Evolutionary conservation across 2,797 vertebrate genomes (phyloP), one percentile per base, ranked within the genome.

Genomic region (Brachyalestes nurse): DNA sequence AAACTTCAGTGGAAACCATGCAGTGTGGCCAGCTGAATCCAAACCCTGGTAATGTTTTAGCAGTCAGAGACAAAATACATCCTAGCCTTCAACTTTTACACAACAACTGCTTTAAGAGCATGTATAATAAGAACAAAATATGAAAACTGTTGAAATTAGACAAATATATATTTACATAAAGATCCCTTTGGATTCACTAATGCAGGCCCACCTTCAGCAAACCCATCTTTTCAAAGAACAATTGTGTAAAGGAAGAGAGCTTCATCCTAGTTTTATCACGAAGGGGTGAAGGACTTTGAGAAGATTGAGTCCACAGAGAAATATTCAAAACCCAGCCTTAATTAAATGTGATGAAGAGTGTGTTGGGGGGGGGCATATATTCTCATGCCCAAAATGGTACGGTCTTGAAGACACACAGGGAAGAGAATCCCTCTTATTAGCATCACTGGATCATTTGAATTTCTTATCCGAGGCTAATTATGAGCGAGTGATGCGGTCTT

Each of bases 381-480:
- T 80, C 76, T 14, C 23, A 60, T 60, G 78, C 51, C 64, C 40
- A 25, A 80, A 72, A 72, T 72, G 72, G 64, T 67, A 70, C 70
- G 72, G 79, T 78, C 42, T 47, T 42, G 66, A 55, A 72, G 81
- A 83, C 61, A 64, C 69, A 65, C 74, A 72, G 77, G 47, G 66
- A 81, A 69, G 47, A 64, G 65, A 64, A 55, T 74, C 42, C 61
- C 34, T 49, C 64, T 83, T 74, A 85, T 84, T 79, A 83, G 77
- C 79, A 74, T 81, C 66, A 78, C 51, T 53, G 67, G 77, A 76
- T 83, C 82, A 79, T 83, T 51, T 82, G 72, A 72, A 82, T 78
- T 65, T 82, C 74, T 84, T 84, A 79, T 69, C 77, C 81, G 34
- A 49, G 73, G 72, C 80, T 82, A 86, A 87, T 86, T 83, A 83